Evolutionary conservation across 2,888 invertebrate genomes (phyloP).

Genomic region (Pegoplata infirma): DNA sequence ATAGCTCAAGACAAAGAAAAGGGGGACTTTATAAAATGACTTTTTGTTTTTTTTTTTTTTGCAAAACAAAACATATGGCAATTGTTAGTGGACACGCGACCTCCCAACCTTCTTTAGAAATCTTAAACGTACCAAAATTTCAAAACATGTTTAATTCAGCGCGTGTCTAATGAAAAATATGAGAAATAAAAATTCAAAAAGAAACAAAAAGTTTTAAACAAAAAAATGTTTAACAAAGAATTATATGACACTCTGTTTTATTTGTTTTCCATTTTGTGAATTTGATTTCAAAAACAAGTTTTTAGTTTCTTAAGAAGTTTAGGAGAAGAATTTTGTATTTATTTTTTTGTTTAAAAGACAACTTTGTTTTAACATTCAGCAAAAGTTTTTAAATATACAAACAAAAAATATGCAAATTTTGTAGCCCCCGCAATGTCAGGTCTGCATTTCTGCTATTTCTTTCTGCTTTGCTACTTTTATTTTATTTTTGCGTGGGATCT

Average conservation of each 20-base stretch:
- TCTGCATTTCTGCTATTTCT: constrained; percentile 1
- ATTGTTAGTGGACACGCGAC: constrained; percentile 52
- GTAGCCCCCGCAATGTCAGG: constrained; percentile 51
- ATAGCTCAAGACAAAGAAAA: constrained; percentile 12
- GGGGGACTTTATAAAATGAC: constrained; percentile 10
- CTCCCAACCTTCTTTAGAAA: background rate
- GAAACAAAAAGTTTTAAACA: background rate
- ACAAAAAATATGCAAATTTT: constrained; percentile 43
- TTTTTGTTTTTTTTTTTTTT: constrained; percentile 23
- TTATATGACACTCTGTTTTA: background rate
- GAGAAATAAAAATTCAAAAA: background rate
- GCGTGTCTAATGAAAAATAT: background rate
- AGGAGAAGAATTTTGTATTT: background rate
- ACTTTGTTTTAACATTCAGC: constrained; percentile 27
- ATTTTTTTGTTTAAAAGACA: background rate
- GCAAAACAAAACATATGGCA: constrained; percentile 41
- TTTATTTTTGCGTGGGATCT: constrained; percentile 50
- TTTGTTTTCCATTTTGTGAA: background rate
- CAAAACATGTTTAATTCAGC: background rate
- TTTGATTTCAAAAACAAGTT: constrained; percentile 21
- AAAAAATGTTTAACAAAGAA: background rate
- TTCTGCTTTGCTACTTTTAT: too few species aligned
- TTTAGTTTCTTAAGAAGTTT: background rate
- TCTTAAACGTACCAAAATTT: background rate
- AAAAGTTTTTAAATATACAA: background rate